Evolutionary conservation across 2,113 vertebrate genomes (phyloP).

Genomic region (Psammodynastes pulverulentus): DNA sequence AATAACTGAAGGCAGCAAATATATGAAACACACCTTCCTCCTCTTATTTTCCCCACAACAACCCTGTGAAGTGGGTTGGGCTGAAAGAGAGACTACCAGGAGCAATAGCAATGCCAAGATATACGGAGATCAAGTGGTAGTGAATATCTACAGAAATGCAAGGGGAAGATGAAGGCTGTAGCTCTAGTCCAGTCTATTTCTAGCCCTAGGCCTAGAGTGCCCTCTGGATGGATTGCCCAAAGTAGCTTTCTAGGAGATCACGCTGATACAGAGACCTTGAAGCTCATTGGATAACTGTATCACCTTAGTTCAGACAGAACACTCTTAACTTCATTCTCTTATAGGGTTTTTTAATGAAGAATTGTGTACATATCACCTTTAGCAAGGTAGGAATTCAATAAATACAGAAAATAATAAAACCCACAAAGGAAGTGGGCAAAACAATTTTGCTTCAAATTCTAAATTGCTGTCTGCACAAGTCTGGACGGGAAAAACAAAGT

Average conservation of each 20-base stretch:
- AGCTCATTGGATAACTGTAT: neutral
- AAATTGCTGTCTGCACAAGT: neutral
- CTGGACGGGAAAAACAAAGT: neutral
- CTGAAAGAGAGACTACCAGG: neutral
- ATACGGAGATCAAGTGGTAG: neutral
- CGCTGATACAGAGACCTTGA: neutral
- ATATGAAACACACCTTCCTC: neutral
- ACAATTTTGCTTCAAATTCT: neutral
- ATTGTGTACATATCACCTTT: neutral
- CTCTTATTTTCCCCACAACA: neutral
- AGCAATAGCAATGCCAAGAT: neutral
- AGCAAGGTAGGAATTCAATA: neutral
- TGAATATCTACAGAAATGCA: neutral
- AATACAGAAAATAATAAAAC: neutral
- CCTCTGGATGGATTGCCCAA: neutral
- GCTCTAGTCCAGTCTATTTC: neutral
- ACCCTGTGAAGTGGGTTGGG: neutral
- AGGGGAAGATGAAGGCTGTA: neutral
- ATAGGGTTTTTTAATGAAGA: neutral
- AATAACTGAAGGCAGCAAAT: neutral
- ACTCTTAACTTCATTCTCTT: neutral
- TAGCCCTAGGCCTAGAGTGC: neutral
- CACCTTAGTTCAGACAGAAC: neutral
- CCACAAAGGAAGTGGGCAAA: neutral
- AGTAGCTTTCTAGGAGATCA: neutral